Evolutionary conservation across 2,888 invertebrate species (phyloP), one percentile per base, ranked within the genome.

Genomic region (Drosophila lacicola): DNA sequence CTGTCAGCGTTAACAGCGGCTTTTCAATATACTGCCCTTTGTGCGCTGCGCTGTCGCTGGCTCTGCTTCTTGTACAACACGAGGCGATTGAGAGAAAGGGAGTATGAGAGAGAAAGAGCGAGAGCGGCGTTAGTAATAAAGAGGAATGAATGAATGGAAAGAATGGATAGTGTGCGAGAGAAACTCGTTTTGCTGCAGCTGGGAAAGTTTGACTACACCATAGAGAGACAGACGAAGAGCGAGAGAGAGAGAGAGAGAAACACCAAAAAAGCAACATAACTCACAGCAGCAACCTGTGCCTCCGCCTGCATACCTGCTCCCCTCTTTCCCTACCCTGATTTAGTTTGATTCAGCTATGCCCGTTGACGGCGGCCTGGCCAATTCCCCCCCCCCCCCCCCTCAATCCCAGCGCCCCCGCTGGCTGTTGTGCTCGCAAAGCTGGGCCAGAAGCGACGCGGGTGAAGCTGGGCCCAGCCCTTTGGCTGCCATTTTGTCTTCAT

Each of bases 401-500:
- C 6, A 21, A 21, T 1, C 25, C 25, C 25, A 25, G 4, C 1
- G 21, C 21, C 21, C 21, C 4, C 21, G 21, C 21, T 21, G 21
- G 5, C 21, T 21, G 21, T 21, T 21, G 21, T 21, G 25, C 6
- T 25, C 25, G 5, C 25, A 25, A 25, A 25, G 25, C 25, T 25
- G 21, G 21, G 21, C 21, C 21, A 21, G 21, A 21, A 5, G 21
- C 4, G 21, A 21, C 25, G 6, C 25, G 25, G 25, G 1, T 25
- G 25, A 25, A 25, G 6, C 25, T 25, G 25, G 25, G 25, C 25
- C 8, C 13, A 14, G 10, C 46, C 79, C 79, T 65, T 68, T 62
- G 74, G 70, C 77, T 70, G 78, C 78, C 77, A 77, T 78, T 78
- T 77, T 77, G 67, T 76, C 50, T 44, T 55, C 58, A 50, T 51